phyloP scores from a whole-genome alignment of 2,113 vertebrate genomes.

The Xiphorhynchus elegans region DNA sequence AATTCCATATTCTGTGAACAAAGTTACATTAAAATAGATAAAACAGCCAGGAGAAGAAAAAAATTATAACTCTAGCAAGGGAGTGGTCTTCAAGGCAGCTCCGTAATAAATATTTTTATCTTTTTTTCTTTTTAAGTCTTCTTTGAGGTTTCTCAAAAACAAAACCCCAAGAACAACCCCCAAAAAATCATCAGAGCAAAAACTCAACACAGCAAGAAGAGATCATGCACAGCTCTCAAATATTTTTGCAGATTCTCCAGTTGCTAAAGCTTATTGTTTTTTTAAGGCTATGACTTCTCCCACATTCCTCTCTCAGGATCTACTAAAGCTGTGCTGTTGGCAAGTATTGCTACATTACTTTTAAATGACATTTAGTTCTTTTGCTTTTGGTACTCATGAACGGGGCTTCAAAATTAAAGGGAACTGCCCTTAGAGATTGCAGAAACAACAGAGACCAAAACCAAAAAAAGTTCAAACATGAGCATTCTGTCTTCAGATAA shows the following conservation, averaged over 20 bases:
- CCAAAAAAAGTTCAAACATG: background rate
- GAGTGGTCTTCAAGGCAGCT: constrained; percentile 14
- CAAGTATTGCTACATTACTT: constrained; percentile 48
- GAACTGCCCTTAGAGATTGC: background rate
- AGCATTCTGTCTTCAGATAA: background rate
- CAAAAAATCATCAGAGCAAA: background rate
- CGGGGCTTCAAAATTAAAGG: background rate
- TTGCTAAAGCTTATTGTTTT: constrained; percentile 43
- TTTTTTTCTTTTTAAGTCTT: background rate
- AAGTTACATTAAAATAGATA: background rate
- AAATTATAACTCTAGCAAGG: background rate
- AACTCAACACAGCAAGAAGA: background rate
- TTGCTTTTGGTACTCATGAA: constrained; percentile 5
- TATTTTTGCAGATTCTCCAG: constrained; percentile 18
- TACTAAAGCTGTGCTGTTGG: constrained; percentile 44
- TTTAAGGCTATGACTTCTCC: constrained; percentile 47
- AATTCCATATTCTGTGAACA: background rate
- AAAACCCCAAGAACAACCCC: background rate
- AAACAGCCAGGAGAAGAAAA: constrained; percentile 11
- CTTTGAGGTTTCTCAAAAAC: background rate
- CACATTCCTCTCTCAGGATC: constrained; percentile 52
- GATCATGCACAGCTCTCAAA: constrained; percentile 10
- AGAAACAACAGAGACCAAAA: background rate
- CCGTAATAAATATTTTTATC: constrained; percentile 42
- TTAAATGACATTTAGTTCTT: constrained; percentile 36